Evolutionary conservation across 1,140 invertebrate species (phyloP).

Genomic region (Belonocnema kinseyi): DNA sequence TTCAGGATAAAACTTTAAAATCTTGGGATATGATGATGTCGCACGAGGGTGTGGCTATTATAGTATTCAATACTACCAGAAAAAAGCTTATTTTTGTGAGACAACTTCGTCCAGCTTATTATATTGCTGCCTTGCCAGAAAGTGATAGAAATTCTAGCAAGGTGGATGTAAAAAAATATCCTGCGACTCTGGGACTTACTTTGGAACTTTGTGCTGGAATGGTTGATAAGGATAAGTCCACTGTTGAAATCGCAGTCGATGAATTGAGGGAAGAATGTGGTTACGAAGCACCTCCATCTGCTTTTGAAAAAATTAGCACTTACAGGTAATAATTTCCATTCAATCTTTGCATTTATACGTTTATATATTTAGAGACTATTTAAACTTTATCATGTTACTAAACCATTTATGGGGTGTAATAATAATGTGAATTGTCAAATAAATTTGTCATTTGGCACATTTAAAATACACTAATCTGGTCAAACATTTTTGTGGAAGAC

Average conservation of each 20-base stretch:
- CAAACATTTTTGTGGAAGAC: too few species aligned
- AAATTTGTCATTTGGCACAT: background rate
- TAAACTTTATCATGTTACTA: too few species aligned
- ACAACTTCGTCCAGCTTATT: constrained; percentile 91
- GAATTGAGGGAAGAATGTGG: constrained; percentile 97
- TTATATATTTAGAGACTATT: too few species aligned
- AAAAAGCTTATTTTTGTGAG: constrained; percentile 90
- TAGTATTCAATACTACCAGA: constrained; percentile 88
- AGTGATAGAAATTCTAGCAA: constrained; percentile 41
- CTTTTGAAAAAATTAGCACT: constrained; percentile 84
- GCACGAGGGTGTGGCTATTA: constrained; percentile 86
- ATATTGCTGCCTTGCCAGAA: constrained; percentile 62
- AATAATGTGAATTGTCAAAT: too few species aligned
- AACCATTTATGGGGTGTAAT: too few species aligned
- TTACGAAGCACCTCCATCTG: constrained; percentile 86
- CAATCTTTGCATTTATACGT: background rate
- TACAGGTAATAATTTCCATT: constrained; percentile 77
- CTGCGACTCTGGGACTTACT: constrained; percentile 85
- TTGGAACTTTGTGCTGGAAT: constrained; percentile 97
- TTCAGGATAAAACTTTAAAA: constrained; percentile 78
- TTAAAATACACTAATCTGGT: too few species aligned
- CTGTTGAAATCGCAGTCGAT: constrained; percentile 88
- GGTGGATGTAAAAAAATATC: constrained; percentile 85
- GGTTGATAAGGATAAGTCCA: constrained; percentile 88
- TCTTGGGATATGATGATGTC: constrained; percentile 83